Evolutionary conservation across 2,113 vertebrate genomes (phyloP), one percentile per base, ranked within the genome.

Genomic region (Ameiurus melas): DNA sequence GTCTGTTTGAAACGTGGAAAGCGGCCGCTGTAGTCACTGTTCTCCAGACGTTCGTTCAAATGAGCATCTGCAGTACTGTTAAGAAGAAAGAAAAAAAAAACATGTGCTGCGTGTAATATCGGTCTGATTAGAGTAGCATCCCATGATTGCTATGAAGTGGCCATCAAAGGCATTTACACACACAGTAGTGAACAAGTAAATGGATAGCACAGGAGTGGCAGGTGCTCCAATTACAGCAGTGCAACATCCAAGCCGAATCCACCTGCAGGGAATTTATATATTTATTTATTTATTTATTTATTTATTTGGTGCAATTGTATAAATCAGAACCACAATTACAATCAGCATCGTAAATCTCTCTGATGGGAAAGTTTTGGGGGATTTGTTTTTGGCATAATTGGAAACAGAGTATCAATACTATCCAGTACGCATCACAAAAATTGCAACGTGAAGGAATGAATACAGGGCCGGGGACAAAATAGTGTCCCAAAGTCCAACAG

Each of bases 291-390:
- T 70, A 70, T 47, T 47, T 47, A 70, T 17, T 70, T 64, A 2
- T 73, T 9, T 51, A 10, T 51, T 51, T 51, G 10, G 47, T 16
- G 17, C 79, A 36, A 17, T 30, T 81, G 79, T 58, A 33, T 19
- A 81, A 81, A 58, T 81, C 79, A 81, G 9, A 58, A 58, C n/a
- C 55, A 58, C 55, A 80, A 55, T 80, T 80, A 57, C n/a, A 80
- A 80, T 81, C 55, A 81, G 53, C 53, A 33, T 80, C 53, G 12
- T n/a, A 81, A 36, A 36, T 30, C 5, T 81, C 53, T 81, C 47
- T 5, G 75, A 78, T 51, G 7, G 25, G 47, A n/a, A 78, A 47
- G 43, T 30, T 79, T 47, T 1, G 39, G 39, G 39, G 3, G 2
- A 3, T 39, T 39, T 43, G 3, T 43, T 27, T 30, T 79, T 5